Base-by-base conservation (phyloP, 2,113 vertebrate species). In the Corythaixoides concolor region DNA sequence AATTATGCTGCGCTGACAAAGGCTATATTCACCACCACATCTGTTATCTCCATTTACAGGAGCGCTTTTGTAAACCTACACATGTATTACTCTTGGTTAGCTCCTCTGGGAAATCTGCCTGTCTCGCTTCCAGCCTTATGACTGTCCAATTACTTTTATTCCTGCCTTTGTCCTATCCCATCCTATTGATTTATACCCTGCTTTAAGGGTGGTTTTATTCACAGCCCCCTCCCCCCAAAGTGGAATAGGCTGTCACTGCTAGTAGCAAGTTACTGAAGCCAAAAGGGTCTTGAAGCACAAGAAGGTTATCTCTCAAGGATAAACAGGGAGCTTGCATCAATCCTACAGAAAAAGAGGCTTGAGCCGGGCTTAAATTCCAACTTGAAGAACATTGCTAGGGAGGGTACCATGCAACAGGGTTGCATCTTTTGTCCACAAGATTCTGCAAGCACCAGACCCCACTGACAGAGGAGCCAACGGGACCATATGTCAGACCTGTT, bases 1-100 rank as follows among this genome's bases (percentile, higher is more conserved):
- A 95, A 82, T 92, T 93, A 92, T 56, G 22, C 33, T 30, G 60
- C 3, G 2, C 88, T 89, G 80, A 89, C 96, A 93, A 72, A 89
- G 77, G 66, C 68, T 74, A 39, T 79, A 19, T 88, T 93, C 91
- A 60, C 28, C n/a, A 86, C 63, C 90, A 58, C 92, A 89, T 72
- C 92, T 95, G 80, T 88, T 90, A 83, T 76, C 89, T 87, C 60
- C 49, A 32, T 67, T 95, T 89, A 79, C 83, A 92, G 76, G 66
- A 87, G 69, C 60, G 93, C 90, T n/a, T 92, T 93, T 96, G 83
- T 52, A 81, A 69, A 69, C 79, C 39, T 88, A 56, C 77, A 85
- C 66, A 9, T 39, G 72, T 72, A 77, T 74, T 79, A 81, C 81
- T 89, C 80, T 69, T 92, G 84, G 85, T 91, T 77, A 62, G 39